Evolutionary conservation across 2,797 vertebrate species (phyloP).

Genomic region (Steatocranus sp.): DNA sequence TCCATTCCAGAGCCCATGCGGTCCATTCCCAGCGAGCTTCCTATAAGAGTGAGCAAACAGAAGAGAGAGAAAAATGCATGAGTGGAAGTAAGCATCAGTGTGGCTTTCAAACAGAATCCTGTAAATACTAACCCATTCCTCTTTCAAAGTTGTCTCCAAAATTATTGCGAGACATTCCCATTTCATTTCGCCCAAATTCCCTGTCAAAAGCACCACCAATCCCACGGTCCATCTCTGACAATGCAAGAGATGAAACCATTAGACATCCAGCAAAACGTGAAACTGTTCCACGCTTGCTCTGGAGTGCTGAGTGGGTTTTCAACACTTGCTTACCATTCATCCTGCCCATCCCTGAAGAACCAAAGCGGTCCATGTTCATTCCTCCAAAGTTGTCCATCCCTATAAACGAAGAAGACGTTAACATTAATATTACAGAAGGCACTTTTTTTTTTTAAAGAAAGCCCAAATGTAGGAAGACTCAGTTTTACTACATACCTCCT

Average conservation of each 20-base stretch:
- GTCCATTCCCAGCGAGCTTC: constrained; percentile 81
- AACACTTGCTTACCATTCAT: constrained; percentile 83
- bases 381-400: constrained; percentile 93
- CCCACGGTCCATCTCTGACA: constrained; percentile 88
- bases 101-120: constrained; percentile 20
- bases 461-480: neutral
- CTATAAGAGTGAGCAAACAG: constrained; percentile 43
- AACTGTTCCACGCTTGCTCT: constrained; percentile 14
- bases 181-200: constrained; percentile 89
- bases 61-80: neutral
- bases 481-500: constrained; percentile 75
- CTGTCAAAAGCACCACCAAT: constrained; percentile 86
- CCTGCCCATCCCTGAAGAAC: constrained; percentile 89
- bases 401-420: neutral
- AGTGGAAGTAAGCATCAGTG: neutral
- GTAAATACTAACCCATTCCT: constrained; percentile 81
- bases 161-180: constrained; percentile 86
- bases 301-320: neutral
- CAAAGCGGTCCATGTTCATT: constrained; percentile 91
- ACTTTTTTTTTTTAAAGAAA: neutral
- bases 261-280: constrained; percentile 18
- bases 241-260: constrained; percentile 54
- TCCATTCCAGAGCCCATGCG: constrained; percentile 78
- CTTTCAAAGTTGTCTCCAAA: constrained; percentile 90
- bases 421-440: rapidly evolving